Percentiles rank a stretch among this genome's conserved stretches.
phyloP scores from a whole-genome alignment of 2,113 vertebrate species.

The Rhynchomys soricoides region DNA sequence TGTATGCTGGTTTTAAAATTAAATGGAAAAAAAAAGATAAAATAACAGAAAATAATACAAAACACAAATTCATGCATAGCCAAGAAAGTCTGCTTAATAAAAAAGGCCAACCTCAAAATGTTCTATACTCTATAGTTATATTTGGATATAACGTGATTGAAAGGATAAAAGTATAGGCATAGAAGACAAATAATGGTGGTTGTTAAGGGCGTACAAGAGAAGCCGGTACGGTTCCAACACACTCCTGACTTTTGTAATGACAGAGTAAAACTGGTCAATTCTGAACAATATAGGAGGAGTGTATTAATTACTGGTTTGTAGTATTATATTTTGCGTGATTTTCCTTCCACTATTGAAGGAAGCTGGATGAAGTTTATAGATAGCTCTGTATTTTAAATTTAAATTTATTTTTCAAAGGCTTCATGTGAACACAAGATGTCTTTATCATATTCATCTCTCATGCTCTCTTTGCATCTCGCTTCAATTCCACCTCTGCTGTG shows the following conservation, averaged over 20 bases:
- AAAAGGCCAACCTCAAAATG: background rate
- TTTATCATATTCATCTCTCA: background rate
- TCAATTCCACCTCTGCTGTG: background rate
- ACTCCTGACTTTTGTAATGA: background rate
- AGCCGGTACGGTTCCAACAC: background rate
- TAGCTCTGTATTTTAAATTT: background rate
- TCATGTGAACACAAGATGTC: background rate
- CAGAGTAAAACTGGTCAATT: background rate
- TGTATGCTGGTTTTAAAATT: background rate
- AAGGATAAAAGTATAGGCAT: background rate
- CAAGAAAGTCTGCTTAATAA: background rate
- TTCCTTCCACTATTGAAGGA: background rate
- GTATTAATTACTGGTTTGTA: background rate
- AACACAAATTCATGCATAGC: background rate
- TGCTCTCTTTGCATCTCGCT: background rate
- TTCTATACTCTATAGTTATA: background rate
- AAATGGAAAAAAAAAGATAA: background rate
- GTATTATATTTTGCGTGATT: conserved; percentile 26
- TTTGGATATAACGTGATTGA: background rate
- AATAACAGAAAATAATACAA: background rate
- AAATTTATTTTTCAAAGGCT: background rate
- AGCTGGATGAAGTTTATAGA: background rate
- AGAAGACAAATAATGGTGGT: background rate
- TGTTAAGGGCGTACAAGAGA: background rate
- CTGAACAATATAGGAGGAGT: background rate